Percentiles rank a stretch among this genome's conserved stretches.
phyloP scores from a whole-genome alignment of 2,797 vertebrate genomes.

The Gambelia wislizenii region DNA sequence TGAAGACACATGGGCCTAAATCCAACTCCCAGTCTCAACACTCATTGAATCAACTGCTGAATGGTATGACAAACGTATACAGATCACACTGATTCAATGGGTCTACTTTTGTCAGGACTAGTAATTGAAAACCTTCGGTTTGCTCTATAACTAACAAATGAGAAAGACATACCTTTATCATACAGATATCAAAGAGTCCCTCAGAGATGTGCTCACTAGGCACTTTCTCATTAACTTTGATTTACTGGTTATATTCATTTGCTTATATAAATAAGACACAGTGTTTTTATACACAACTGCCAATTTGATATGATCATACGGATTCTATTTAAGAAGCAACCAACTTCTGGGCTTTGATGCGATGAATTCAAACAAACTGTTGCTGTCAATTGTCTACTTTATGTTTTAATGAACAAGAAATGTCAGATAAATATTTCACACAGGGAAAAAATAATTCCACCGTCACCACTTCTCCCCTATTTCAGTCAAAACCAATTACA shows the following conservation, averaged over 20 bases:
- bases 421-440: background rate
- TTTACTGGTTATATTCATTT: conserved; percentile 55
- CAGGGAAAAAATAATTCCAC: background rate
- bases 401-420: background rate
- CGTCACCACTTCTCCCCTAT: background rate
- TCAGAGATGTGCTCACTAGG: background rate
- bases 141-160: background rate
- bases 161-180: background rate
- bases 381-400: background rate
- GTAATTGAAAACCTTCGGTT: background rate
- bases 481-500: background rate
- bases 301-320: background rate
- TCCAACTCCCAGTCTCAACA: too few species aligned
- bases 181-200: background rate
- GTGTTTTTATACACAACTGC: conserved; percentile 59
- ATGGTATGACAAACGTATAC: too few species aligned
- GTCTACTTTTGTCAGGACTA: too few species aligned
- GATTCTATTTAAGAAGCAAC: background rate
- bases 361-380: background rate
- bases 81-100: too few species aligned
- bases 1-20: background rate
- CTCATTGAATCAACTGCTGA: too few species aligned
- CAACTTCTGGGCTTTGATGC: background rate
- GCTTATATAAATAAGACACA: conserved; percentile 69
- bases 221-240: conserved; percentile 43